Base-by-base conservation (phyloP, 2,113 vertebrate genomes). In the Pedetes capensis region DNA sequence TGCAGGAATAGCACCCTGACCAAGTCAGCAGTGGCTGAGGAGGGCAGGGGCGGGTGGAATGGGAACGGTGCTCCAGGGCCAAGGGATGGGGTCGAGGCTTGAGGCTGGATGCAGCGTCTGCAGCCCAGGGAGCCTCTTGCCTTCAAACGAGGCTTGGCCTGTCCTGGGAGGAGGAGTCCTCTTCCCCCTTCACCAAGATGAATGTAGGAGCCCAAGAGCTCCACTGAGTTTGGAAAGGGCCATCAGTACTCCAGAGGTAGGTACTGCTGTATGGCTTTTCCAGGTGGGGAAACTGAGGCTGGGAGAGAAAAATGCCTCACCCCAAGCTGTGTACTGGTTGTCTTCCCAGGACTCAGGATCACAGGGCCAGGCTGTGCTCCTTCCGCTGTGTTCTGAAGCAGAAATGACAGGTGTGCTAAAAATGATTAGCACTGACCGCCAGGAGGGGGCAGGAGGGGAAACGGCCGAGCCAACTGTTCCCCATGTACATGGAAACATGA, bases 61-160 rank as follows among this genome's bases (percentile, higher is more conserved):
- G 27, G 3, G 55, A 8, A 29, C 1, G 11, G 0, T 5, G 6
- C 37, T 25, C 49, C 63, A 47, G 75, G 0, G 76, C 25, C 13
- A 3, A 1, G 11, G 42, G 18, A 34, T 6, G 51, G n/a, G 11
- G 32, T 37, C 3, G 2, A 2, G 4, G 25, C 29, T 75, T 2
- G 49, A 22, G 29, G 42, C 23, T 22, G 9, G 5, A 47, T 2
- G 4, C 27, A 49, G 39, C 49, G 66, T n/a, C 68, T 44, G 23
- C 16, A 2, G 16, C 39, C 49, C 61, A 55, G 12, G 8, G 14
- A 47, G 10, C 16, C 23, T 23, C 47, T 55, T 80, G 42, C 17
- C n/a, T 71, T 25, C 14, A 39, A 37, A 49, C 6, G 39, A 82
- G 80, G 25, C 23, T 8, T 39, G 32, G 25, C 47, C 13, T 2